Base-by-base conservation (phyloP, 2,888 invertebrate species). In the Apamea monoglypha region DNA sequence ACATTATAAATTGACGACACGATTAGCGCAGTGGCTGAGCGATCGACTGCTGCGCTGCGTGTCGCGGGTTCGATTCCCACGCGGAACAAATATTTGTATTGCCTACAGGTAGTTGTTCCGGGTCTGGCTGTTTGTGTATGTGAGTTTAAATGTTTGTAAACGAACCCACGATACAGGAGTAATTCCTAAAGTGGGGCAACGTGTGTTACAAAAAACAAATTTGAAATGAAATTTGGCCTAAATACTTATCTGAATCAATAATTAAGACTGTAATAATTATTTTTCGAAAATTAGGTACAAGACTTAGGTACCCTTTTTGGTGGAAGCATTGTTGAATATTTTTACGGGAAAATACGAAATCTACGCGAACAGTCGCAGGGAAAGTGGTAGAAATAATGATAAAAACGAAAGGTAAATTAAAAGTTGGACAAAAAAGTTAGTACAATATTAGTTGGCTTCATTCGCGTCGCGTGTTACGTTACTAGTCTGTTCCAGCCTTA, bases 401-500 rank as follows among this genome's bases (percentile, higher is more conserved):
- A 40, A n/a, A 67, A 67, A 40, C 8, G 40, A 25, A 40, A 67
- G 3, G 56, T 2, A 40, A n/a, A 10, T 8, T 40, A 36, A 7
- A 66, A 40, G 25, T 10, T 18, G 1, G 8, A 16, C 7, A 47
- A 29, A 63, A 63, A 18, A 29, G 29, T 63, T 21, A 32, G 10
- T 63, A 32, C 29, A 32, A 32, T 32, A 14, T 21, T n/a, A 56
- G 56, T 25, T 25, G 14, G 32, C 36, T 50, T n/a, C 68, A 36
- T 36, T 69, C 7, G 70, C 16, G 18, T 71, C 40, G 59, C 25
- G 44, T 71, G 25, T 59, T 44, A 0, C 12, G 56, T 71, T 68
- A 56, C 21, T 10, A 56, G 18, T 74, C 66, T 61, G 36, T 61
- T 32, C 16, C 36, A 61, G 44, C 53, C 66, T 74, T 76, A 63